Evolutionary conservation across 2,888 invertebrate species (phyloP).

Genomic region (Strigamia transsilvanica): DNA sequence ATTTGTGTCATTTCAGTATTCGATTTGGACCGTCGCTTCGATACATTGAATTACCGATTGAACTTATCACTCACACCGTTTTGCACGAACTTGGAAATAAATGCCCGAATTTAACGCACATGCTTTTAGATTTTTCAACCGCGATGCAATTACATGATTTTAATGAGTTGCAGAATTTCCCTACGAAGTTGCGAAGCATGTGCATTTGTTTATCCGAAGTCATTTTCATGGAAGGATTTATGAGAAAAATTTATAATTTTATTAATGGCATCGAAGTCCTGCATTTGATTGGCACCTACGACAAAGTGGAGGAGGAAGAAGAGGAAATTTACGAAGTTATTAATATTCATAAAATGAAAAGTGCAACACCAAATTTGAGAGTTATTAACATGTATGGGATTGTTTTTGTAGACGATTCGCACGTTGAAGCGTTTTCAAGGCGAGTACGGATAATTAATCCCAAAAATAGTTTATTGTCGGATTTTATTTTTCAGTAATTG

Average conservation of each 20-base stretch:
- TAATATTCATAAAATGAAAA: slow-evolving; percentile 97
- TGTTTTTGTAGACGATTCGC: slow-evolving; percentile 97
- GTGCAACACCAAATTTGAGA: slow-evolving; percentile 95
- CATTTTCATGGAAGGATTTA: slow-evolving; percentile 99
- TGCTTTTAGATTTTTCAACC: slow-evolving; percentile 97
- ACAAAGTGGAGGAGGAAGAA: slow-evolving; percentile 97
- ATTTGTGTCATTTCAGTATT: slow-evolving; percentile 67
- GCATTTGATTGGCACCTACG: slow-evolving; percentile 96
- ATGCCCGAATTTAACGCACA: slow-evolving; percentile 93
- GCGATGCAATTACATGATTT: slow-evolving; percentile 99
- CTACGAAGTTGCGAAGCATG: slow-evolving; percentile 92
- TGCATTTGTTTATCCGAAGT: slow-evolving; percentile 98
- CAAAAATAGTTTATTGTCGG: slow-evolving; percentile 53
- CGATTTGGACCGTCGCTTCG: slow-evolving; percentile 87
- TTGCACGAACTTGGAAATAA: slow-evolving; percentile 96
- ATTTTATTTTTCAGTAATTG: slow-evolving; percentile 54
- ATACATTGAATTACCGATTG: slow-evolving; percentile 93
- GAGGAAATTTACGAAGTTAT: slow-evolving; percentile 99
- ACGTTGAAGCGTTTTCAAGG: slow-evolving; percentile 88
- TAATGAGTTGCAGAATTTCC: slow-evolving; percentile 98
- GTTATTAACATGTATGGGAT: slow-evolving; percentile 99
- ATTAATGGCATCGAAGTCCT: slow-evolving; percentile 97
- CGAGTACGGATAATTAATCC: not conserved
- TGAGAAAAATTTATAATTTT: slow-evolving; percentile 99
- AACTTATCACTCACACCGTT: slow-evolving; percentile 94